Base-by-base conservation (phyloP, 2,113 vertebrate genomes). In the Mixornis gularis region DNA sequence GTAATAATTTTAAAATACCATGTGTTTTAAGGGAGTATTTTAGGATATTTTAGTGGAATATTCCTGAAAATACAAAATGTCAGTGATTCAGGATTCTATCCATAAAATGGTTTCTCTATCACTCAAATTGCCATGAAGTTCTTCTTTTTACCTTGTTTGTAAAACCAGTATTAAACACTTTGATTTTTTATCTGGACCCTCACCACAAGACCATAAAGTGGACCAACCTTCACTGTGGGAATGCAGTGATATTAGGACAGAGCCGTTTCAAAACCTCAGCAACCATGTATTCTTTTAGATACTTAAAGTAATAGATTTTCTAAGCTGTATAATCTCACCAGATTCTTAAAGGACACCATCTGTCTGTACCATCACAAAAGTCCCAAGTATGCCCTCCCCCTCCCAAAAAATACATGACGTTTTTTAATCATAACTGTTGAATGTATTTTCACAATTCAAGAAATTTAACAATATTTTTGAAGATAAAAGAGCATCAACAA, bases 241-340 rank as follows among this genome's bases (percentile, higher is more conserved):
- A 66, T 80, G 22, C 40, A 74, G 26, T 88, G 60, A 64, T 92
- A 59, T 25, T 62, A 90, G 40, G 65, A 66, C 40, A 63, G 43
- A 51, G 25, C 69, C 66, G 69, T 78, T 93, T 86, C 80, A 89
- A 93, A 95, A 84, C 30, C 77, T 91, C 84, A 83, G 59, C 38
- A 74, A 86, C 52, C 86, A 36, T 93, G 34, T 89, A 78, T 95
- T 86, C 76, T 94, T 93, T 86, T 40, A 89, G 83, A 80, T 92
- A 52, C 52, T 90, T 89, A 73, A 70, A 80, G 43, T 86, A 92
- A 92, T 56, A 86, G 64, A 68, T 78, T 94, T 89, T 90, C 56
- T 90, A 95, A 94, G 12, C 64, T 93, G 56, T 59, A 64, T 92
- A 93, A 94, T 94, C 91, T 93, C 65, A 92, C 69, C 69, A 91